phyloP scores from a whole-genome alignment of 2,888 invertebrate genomes.

The Platycheirus albimanus region DNA sequence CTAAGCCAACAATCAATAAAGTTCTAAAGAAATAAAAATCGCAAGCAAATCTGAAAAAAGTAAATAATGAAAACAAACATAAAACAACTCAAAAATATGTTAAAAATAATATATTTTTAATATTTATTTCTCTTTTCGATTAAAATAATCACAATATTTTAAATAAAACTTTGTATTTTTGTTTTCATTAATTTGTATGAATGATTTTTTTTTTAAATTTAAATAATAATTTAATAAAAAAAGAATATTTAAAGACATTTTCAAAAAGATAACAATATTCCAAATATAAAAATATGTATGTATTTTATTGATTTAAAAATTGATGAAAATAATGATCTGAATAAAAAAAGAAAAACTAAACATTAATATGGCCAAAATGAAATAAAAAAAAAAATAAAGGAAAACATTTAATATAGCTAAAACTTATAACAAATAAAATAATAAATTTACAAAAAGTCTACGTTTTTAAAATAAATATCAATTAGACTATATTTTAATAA shows the following conservation, averaged over 20 bases:
- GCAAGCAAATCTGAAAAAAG: conserved; percentile 13
- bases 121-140: conserved; percentile 56
- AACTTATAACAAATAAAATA: conserved; percentile 44
- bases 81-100: conserved; percentile 46
- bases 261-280: conserved; percentile 43
- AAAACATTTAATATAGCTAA: conserved; percentile 45
- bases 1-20: no score
- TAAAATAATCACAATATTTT: conserved; percentile 73
- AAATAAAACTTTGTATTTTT: conserved; percentile 57
- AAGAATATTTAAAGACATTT: conserved; percentile 16
- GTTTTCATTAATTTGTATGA: conserved; percentile 38
- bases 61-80: background rate
- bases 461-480: conserved; percentile 68
- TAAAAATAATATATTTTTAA: conserved; percentile 60
- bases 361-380: conserved; percentile 71
- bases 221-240: conserved; percentile 65
- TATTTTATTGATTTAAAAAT: background rate
- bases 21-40: background rate
- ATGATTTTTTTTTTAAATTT: conserved; percentile 18
- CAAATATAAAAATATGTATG: conserved; percentile 27
- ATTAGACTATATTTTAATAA: conserved; percentile 60
- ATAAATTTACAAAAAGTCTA: conserved; percentile 55
- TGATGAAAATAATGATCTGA: conserved; percentile 20
- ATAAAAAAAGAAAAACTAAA: conserved; percentile 43
- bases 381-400: conserved; percentile 26